phyloP scores from a whole-genome alignment of 2,888 invertebrate genomes.

The Neocrepidodera transversa region DNA sequence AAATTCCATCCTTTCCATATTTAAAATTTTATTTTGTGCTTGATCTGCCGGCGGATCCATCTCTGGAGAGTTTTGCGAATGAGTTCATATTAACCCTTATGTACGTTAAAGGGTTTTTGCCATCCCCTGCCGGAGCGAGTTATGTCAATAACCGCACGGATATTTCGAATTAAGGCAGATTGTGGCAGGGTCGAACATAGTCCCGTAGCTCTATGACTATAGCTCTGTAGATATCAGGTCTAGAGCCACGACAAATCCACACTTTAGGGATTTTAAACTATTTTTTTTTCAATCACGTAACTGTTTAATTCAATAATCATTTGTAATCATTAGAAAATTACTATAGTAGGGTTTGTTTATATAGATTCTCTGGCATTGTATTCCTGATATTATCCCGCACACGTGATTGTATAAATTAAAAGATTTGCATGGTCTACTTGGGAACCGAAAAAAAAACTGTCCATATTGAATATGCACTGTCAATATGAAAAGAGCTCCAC shows the following conservation, averaged over 20 bases:
- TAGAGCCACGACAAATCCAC: not conserved
- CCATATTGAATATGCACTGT: constrained; percentile 36
- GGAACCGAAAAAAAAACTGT: constrained; percentile 32
- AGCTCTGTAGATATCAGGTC: not conserved
- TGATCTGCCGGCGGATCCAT: constrained; percentile 7
- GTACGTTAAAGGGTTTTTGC: constrained; percentile 51
- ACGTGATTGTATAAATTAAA: constrained; percentile 28
- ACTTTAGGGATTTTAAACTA: not conserved
- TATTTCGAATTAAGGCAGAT: constrained; percentile 61
- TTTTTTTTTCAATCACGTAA: not conserved
- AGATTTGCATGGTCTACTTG: constrained; percentile 24
- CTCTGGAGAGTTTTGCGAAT: constrained; percentile 54
- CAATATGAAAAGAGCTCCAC: constrained; percentile 45
- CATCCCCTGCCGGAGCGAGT: constrained; percentile 48
- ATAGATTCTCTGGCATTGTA: no score
- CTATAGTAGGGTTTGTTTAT: no score
- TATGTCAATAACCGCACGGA: constrained; percentile 61
- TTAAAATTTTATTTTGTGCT: not conserved
- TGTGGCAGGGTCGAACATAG: constrained; percentile 44
- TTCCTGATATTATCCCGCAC: not conserved
- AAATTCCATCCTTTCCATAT: no score
- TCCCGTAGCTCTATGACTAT: constrained; percentile 1
- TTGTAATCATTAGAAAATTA: no score
- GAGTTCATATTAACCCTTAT: constrained; percentile 61
- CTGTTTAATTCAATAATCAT: no score